phyloP scores from a whole-genome alignment of 2,113 vertebrate genomes.

The Pachypanchax playfairii region DNA sequence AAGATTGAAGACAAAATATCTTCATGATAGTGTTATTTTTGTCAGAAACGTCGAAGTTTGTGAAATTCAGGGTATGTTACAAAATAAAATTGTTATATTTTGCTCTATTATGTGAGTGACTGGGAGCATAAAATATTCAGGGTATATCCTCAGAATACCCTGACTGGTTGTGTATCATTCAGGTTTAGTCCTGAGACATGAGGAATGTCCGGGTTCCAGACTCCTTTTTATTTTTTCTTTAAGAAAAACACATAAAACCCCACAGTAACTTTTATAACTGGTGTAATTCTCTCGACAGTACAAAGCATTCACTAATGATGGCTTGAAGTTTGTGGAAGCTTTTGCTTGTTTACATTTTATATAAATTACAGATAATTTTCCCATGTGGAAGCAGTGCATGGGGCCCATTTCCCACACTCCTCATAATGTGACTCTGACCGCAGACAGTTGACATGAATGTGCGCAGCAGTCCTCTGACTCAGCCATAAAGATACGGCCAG shows the following conservation, averaged over 20 bases:
- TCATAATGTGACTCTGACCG: constrained; percentile 33
- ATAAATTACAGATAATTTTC: constrained; percentile 35
- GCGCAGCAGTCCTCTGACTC: constrained; percentile 22
- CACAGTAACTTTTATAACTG: not conserved
- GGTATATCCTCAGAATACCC: too few relatives aligned
- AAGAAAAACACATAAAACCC: not conserved
- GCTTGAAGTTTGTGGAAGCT: constrained; percentile 2
- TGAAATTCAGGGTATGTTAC: too few relatives aligned
- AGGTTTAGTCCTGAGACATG: too few relatives aligned
- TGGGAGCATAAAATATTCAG: too few relatives aligned
- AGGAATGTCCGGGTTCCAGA: too few relatives aligned
- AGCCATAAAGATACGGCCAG: constrained; percentile 43
- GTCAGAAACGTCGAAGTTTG: too few relatives aligned
- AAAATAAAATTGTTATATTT: too few relatives aligned
- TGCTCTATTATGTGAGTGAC: too few relatives aligned
- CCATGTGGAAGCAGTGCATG: constrained; percentile 30
- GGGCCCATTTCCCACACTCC: constrained; percentile 59
- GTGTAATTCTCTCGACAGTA: constrained; percentile 18
- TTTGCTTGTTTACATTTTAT: constrained; percentile 49
- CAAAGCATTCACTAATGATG: constrained; percentile 19
- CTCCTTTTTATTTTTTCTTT: too few relatives aligned
- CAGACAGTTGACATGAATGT: constrained; percentile 24
- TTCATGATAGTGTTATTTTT: too few relatives aligned
- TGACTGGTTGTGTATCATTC: too few relatives aligned
- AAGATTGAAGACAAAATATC: too few relatives aligned